A percentile compares a stretch with the other conserved stretches of the same genome.
phyloP scores from a whole-genome alignment of 2,797 vertebrate genomes.

The Sus cebifrons region DNA sequence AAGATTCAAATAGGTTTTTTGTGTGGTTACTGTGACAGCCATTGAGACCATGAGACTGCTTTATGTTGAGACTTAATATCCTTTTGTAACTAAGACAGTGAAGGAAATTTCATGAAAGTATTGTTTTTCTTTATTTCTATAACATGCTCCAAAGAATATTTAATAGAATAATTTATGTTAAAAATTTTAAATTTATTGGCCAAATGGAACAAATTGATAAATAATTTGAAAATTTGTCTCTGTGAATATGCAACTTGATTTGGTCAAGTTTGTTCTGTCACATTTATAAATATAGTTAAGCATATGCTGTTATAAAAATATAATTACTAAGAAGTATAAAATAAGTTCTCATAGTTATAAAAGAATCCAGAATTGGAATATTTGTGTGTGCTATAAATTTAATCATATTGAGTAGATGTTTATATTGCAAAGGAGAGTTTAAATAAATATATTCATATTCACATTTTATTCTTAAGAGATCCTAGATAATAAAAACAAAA shows the following conservation, averaged over 20 bases:
- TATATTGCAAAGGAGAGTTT: constrained; percentile 4
- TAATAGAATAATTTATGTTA: background rate
- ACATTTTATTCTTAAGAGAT: constrained; percentile 27
- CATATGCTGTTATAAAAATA: background rate
- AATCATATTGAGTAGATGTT: background rate
- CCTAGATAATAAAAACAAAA: constrained; percentile 4
- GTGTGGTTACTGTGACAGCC: background rate
- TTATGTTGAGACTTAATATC: background rate
- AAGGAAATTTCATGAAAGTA: background rate
- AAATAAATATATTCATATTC: constrained; percentile 14
- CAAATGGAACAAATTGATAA: constrained; percentile 14
- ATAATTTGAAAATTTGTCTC: constrained; percentile 13
- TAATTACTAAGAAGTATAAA: background rate
- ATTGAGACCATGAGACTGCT: accelerated
- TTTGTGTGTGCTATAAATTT: background rate
- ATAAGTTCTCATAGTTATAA: background rate
- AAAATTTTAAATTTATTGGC: constrained; percentile 11
- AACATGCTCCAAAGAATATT: constrained; percentile 32
- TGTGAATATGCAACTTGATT: constrained; percentile 5
- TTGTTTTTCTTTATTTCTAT: background rate
- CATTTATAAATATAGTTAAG: constrained; percentile 47
- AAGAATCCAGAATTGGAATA: background rate
- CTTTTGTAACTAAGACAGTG: background rate
- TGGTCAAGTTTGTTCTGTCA: constrained; percentile 22
- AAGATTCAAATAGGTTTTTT: constrained; percentile 48